A percentile compares a stretch with the other conserved stretches of the same genome.
Evolutionary conservation across 2,888 invertebrate species (phyloP).

Genomic region (Teinopalpus imperialis): DNA sequence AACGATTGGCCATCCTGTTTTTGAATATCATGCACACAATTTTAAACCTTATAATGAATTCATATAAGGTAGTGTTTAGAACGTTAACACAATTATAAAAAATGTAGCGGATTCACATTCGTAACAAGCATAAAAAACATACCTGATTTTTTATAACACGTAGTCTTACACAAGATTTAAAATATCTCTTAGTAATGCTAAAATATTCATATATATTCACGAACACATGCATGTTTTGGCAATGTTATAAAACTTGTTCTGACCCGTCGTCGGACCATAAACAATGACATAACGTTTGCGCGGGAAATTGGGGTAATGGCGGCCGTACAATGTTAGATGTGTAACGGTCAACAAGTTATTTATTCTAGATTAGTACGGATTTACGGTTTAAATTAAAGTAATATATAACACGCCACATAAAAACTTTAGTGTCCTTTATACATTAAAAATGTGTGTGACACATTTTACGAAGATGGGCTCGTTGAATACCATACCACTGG

Average conservation of each 20-base stretch:
- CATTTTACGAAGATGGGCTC: too few relatives aligned
- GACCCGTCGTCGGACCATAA: constrained; percentile 8
- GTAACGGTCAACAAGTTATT: constrained; percentile 13
- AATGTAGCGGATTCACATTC: too few relatives aligned
- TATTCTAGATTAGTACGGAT: constrained; percentile 4
- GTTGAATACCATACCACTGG: too few relatives aligned
- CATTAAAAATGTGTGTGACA: too few relatives aligned
- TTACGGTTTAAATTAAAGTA: too few relatives aligned
- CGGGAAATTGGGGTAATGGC: constrained; percentile 21
- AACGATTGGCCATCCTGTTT: too few relatives aligned
- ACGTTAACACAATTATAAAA: neutral
- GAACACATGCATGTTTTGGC: neutral
- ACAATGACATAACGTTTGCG: constrained; percentile 19
- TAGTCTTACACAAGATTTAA: constrained; percentile 5
- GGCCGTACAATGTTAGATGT: constrained; percentile 8
- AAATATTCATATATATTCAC: constrained; percentile 2
- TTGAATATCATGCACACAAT: too few relatives aligned
- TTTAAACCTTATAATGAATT: neutral
- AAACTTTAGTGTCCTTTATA: too few relatives aligned
- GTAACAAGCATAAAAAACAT: constrained; percentile 5
- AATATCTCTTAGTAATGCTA: constrained; percentile 1
- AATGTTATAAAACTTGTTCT: neutral
- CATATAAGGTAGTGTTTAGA: neutral
- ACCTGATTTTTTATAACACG: neutral
- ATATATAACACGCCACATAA: too few relatives aligned